Base-by-base conservation (phyloP, 2,113 vertebrate species). In the Xerus inauris region DNA sequence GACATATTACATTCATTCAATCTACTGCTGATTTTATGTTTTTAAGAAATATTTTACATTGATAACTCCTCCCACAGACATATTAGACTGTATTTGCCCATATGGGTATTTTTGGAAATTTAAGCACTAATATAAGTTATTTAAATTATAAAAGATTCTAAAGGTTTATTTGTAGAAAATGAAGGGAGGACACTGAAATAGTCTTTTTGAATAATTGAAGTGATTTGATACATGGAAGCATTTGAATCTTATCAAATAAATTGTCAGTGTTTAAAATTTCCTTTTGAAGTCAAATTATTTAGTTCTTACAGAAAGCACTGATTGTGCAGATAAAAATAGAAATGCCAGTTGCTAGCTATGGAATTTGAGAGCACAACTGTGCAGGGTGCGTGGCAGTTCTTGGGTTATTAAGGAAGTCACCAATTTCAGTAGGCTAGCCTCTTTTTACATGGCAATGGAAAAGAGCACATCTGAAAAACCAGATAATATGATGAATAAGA, bases 401-500 rank as follows among this genome's bases (percentile, higher is more conserved):
- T 28, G 0, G 47, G 86, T 84, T 83, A 81, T 83, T 49, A 54
- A 96, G 82, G 92, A 77, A 77, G 72, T 76, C 26, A 0, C 73
- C 13, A 26, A 24, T 92, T 96, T 94, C 93, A 30, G 54, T 95
- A 89, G 57, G 59, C 3, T 86, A 75, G 94, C 35, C 96, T 98
- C 83, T 80, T 91, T 97, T 94, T 82, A 20, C 85, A 22, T 95
- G 2, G 32, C 96, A 98, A 97, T 95, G 87, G 97, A 85, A 97
- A 97, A 49, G 8, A 94, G 87, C 84, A 62, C 87, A 97, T 97
- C 98, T 98, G 98, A 98, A 97, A 98, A 95, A 35, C 89, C 88
- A 98, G 98, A 98, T 98, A 98, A 98, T 91, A 97, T 97, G 97
- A 98, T 97, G 97, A 98, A 87, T 98, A 98, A 98, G 98, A 97